These are phyloP conservation scores for Lathronympha strigana DNA, from an alignment of 2,888 invertebrate species.

Conservation along the genomic window DNA sequence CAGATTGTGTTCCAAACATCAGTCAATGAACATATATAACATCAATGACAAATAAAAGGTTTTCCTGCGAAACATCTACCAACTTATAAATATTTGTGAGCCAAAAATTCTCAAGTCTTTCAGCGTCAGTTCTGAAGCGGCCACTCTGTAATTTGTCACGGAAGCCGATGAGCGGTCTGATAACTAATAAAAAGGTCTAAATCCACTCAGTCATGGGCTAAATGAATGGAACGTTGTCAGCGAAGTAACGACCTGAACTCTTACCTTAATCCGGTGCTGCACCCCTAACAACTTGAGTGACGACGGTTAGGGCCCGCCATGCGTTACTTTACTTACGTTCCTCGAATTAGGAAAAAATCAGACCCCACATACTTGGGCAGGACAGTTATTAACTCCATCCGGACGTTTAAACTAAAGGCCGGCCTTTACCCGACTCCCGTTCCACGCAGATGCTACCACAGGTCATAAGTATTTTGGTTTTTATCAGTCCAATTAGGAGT, in stretches of 20 bases:
- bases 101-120: not conserved
- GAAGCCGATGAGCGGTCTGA: slow-evolving; percentile 47
- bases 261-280: slow-evolving; percentile 49
- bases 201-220: slow-evolving; percentile 54
- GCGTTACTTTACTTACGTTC: not conserved
- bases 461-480: not conserved
- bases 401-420: slow-evolving; percentile 4
- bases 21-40: no score
- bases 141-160: slow-evolving; percentile 18
- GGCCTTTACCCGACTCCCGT: slow-evolving; percentile 4
- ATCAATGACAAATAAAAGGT: no score
- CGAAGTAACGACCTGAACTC: slow-evolving; percentile 52
- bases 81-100: not conserved
- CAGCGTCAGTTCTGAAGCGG: slow-evolving; percentile 8
- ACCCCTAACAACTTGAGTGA: slow-evolving; percentile 13
- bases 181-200: slow-evolving; percentile 55
- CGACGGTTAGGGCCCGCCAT: slow-evolving; percentile 23
- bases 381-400: slow-evolving; percentile 26
- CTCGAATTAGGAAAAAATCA: slow-evolving; percentile 25
- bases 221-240: slow-evolving; percentile 53
- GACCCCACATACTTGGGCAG: not conserved
- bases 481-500: no score
- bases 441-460: not conserved
- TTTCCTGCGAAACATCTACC: no score
- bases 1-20: no score